Evolutionary conservation across 2,113 vertebrate species (phyloP), one percentile per base, ranked within the genome.

Genomic region (Struthidea cinerea): DNA sequence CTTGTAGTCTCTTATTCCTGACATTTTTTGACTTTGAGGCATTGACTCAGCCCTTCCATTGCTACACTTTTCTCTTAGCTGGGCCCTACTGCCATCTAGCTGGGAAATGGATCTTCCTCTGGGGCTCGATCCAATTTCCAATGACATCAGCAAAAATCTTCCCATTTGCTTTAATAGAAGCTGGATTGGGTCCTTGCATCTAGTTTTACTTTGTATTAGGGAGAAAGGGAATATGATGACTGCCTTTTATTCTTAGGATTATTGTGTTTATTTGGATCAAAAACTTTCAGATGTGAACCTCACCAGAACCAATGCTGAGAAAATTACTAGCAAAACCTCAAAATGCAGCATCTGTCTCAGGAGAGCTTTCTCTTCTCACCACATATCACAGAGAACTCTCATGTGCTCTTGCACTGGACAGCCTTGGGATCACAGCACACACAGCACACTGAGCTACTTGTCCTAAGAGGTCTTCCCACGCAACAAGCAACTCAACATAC

Each of bases 101-200:
- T 96, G 93, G 96, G 94, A 96, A 96, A 93, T 96, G 96, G 94
- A 93, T 96, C 94, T 96, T 96, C 93, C 96, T 94, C 94, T 96
- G 86, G 80, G 93, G 88, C 73, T 86, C 7, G 52, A 95, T 94
- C 88, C 94, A 81, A 65, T 92, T 93, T 90, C 83, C 80, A 87
- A 53, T 90, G 76, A 70, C 83, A 86, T 93, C 71, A 76, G 90
- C 76, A 88, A 93, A 93, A 93, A 73, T 80, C 42, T 87, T 87
- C 67, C 63, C 55, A 65, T 80, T 91, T 94, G 32, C 24, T 83
- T 90, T 74, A 49, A 37, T 0, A 59, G 64, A 27, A 78, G 32
- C 49, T 64, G 47, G 17, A 46, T 15, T 75, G 76, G 32, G 41
- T 75, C 69, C 65, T 84, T 92, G 53, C 32, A 33, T 74, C 64